phyloP scores from a whole-genome alignment of 2,113 vertebrate genomes.

The Hiodon alosoides region DNA sequence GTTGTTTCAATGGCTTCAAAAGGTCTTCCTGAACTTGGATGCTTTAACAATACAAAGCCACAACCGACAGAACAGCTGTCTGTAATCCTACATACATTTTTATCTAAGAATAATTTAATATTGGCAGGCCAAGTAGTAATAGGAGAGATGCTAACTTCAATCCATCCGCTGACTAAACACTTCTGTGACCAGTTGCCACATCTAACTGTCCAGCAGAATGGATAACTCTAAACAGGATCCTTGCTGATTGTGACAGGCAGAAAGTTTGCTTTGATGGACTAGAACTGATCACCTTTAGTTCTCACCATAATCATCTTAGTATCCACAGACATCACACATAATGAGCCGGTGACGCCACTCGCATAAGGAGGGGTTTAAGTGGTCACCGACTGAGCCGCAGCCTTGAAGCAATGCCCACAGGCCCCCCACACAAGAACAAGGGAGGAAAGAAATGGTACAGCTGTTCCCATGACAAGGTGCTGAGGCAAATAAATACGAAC shows the following conservation, averaged over 20 bases:
- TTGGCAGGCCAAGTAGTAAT: not conserved
- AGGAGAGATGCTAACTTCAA: not conserved
- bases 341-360: not conserved
- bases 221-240: not conserved
- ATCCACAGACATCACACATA: not conserved
- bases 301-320: slow-evolving; percentile 5
- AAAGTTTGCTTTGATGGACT: not conserved
- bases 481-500: not conserved
- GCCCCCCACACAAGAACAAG: not conserved
- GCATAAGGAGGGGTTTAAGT: not conserved
- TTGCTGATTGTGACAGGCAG: slow-evolving; percentile 14
- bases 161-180: not conserved
- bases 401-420: not conserved
- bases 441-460: not conserved
- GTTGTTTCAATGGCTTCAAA: not conserved
- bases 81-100: too few species aligned
- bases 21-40: not conserved
- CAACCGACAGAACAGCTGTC: too few species aligned
- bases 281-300: not conserved
- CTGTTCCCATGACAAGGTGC: not conserved
- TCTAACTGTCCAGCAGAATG: not conserved
- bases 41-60: too few species aligned
- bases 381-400: not conserved
- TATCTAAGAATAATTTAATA: not conserved
- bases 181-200: not conserved